Conservation (phyloP, 2,888 invertebrate genomes). For the Andrena fulva region DNA sequence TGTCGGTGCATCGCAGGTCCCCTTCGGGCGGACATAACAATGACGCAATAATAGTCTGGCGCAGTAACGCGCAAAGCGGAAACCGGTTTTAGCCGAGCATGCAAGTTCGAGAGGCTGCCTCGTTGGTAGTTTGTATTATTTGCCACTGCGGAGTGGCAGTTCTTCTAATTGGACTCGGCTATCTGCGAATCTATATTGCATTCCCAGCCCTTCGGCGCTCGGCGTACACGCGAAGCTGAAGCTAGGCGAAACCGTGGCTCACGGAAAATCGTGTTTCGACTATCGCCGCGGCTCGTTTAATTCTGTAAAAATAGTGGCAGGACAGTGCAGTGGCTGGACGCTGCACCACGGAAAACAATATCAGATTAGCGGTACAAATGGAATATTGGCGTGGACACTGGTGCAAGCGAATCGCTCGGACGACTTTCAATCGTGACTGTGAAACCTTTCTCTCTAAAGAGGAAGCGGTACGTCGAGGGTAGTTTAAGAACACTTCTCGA, state of each 20-base stretch:
- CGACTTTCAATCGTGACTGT: constrained; percentile 10
- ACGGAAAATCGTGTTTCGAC: constrained; percentile 59
- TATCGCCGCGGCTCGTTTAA: constrained; percentile 70
- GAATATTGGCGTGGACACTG: constrained; percentile 53
- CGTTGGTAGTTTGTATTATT: constrained; percentile 66
- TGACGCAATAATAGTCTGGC: constrained; percentile 60
- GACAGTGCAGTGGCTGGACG: constrained; percentile 32
- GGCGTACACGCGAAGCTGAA: constrained; percentile 26
- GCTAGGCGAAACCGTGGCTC: constrained; percentile 44
- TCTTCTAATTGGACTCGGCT: constrained; percentile 78
- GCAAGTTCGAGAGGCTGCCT: constrained; percentile 57
- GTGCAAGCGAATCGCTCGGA: constrained; percentile 13
- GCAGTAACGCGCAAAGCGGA: constrained; percentile 53
- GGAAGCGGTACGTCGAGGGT: background rate
- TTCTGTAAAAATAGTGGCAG: constrained; percentile 68
- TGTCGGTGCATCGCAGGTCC: constrained; percentile 5
- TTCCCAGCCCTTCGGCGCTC: constrained; percentile 61
- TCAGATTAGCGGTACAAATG: constrained; percentile 67
- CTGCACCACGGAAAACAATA: constrained; percentile 63
- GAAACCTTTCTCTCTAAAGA: constrained; percentile 12
- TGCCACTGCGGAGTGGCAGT: constrained; percentile 71
- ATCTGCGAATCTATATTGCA: constrained; percentile 78
- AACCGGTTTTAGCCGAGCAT: constrained; percentile 63
- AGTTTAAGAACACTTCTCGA: background rate
- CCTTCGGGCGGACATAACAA: constrained; percentile 59